Base-by-base conservation (phyloP, 2,113 vertebrate species). In the Actenoides lindsayi region DNA sequence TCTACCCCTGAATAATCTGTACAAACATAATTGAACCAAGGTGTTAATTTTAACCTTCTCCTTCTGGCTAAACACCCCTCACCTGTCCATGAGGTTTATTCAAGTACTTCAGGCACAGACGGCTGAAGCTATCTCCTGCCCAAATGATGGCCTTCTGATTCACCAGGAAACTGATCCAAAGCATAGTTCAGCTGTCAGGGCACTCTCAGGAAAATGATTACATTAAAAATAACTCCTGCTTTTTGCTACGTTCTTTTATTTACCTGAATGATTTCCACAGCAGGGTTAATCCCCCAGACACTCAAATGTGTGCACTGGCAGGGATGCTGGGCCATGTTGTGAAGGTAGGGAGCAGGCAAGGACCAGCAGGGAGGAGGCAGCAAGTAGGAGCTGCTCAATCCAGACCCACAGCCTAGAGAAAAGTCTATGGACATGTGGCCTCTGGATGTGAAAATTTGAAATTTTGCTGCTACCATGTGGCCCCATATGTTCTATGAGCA, bases 401-500 rank as follows among this genome's bases (percentile, higher is more conserved):
- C 18, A 80, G 31, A 7, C 33, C 13, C 4, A 1, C 6, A 70
- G 31, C 8, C 51, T 46, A 5, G 8, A 92, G 31, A 59, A 85
- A 79, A 75, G 12, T 33, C 21, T 17, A 17, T 23, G 33, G 35
- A 41, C 1, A 0, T 28, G 19, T 56, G 13, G 15, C 10, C 11
- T 80, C 35, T 71, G 27, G 16, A 41, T 56, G 15, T 5, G 51
- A 56, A 56, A 4, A 1, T 20, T 11, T 60, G 75, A 82, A 79
- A 79, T 2, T 3, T 15, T 2, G 1, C 7, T 31, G 27, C 30
- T 46, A 23, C 17, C 35, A 41, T 14, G 28, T 33, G 44, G 33
- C 15, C 8, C 11, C 8, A 2, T 21, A 48, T 2, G 1, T 5
- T 42, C 50, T 16, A 5, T 1, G 0, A 42, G 14, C 31, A 33